These are phyloP conservation scores for Melitaea cinxia DNA, from an alignment of 1,140 invertebrate species.

Conservation along the genomic window DNA sequence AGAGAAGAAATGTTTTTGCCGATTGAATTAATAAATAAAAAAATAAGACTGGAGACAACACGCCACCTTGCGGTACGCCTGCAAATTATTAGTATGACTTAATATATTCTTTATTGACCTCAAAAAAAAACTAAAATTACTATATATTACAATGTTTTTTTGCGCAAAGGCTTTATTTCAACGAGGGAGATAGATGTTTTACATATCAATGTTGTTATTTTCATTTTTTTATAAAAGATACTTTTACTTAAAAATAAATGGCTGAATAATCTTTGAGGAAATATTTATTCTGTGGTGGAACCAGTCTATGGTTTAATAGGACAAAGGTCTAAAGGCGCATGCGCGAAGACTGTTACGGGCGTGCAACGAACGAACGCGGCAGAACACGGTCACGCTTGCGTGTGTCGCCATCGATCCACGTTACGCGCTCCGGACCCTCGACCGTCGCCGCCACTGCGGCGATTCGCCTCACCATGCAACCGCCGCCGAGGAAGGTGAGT, in stretches of 20 bases:
- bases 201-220: background rate
- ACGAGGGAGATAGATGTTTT: no score
- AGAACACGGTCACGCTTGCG: slow-evolving; percentile 60
- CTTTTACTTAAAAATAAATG: background rate
- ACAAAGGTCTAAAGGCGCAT: slow-evolving; percentile 46
- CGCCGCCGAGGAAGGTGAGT: slow-evolving; percentile 89
- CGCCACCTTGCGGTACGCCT: no score
- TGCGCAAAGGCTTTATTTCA: no score
- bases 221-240: background rate
- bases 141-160: no score
- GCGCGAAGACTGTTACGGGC: slow-evolving; percentile 52
- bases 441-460: slow-evolving; percentile 53
- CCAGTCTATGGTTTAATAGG: slow-evolving; percentile 26
- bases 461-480: slow-evolving; percentile 84
- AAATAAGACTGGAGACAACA: no score
- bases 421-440: slow-evolving; percentile 41
- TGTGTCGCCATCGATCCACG: slow-evolving; percentile 63
- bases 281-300: slow-evolving; percentile 23
- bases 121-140: no score
- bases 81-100: no score
- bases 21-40: no score
- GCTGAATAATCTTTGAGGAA: background rate
- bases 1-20: no score
- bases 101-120: no score
- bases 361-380: slow-evolving; percentile 56